Evolutionary conservation across 2,113 vertebrate genomes (phyloP), one percentile per base, ranked within the genome.

Genomic region (Corythornis cristatus): DNA sequence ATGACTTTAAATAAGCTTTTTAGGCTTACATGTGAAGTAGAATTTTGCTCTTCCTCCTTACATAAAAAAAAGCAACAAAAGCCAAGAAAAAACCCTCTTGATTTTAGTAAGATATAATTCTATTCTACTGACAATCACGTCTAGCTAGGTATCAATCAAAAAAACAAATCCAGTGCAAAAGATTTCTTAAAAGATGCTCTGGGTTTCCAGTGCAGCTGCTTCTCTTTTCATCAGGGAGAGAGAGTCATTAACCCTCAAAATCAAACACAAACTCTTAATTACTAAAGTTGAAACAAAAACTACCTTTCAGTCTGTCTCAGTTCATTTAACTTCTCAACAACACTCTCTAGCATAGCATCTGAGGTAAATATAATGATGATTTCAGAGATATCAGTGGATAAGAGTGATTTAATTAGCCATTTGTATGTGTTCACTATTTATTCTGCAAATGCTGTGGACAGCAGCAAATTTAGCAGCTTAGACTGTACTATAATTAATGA

Each of bases 1-100:
- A 96, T 97, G 84, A 93, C 75, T 97, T 97, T 79, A 96, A 97
- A 96, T 97, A 94, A 95, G 93, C 87, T 92, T 95, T 91, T 94
- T 65, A 93, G 77, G 53, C 58, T 88, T 93, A 75, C 35, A 58
- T 31, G 77, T 70, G 62, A 96, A 97, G 88, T 86, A 82, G 58
- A 94, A 94, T 70, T 79, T 83, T 74, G 17, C 78, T 93, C 78
- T 92, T 93, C 43, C 53, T 93, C 76, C 58, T 76, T 62, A 87
- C 5, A 5, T 28, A 50, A 75, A 67, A 66, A 74, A 51, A 48
- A 25, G 6, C 21, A 43, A 45, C 5, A 31, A 28, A 58, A 11
- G 14, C 53, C 26, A 28, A 42, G 17, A 77, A 77, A 40, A 78
- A 85, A 42, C 33, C 65, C 73, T 48, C 61, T 81, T 46, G 60